phyloP scores from a whole-genome alignment of 2,888 invertebrate genomes.

The Acleris holmiana region DNA sequence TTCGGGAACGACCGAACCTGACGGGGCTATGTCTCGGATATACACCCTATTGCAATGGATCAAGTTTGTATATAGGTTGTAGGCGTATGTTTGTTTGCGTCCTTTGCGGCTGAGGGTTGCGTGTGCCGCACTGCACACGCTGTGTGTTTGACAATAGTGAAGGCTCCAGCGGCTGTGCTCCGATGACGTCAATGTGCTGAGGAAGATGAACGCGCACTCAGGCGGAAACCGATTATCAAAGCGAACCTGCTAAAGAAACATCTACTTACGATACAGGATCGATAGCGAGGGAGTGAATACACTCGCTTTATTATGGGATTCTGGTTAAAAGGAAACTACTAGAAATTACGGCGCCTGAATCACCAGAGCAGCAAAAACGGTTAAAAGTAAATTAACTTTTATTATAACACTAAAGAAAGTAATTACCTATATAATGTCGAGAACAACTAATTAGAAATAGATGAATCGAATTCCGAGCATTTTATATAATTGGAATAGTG shows the following conservation, averaged over 20 bases:
- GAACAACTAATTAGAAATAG: no score
- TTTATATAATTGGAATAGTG: no score
- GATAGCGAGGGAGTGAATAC: background rate
- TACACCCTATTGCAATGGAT: constrained; percentile 37
- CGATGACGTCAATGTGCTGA: constrained; percentile 77
- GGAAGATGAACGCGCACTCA: constrained; percentile 54
- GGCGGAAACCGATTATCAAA: constrained; percentile 54
- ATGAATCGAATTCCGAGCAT: no score
- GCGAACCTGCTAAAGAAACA: constrained; percentile 35
- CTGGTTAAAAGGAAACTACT: background rate
- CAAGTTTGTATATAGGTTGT: constrained; percentile 35
- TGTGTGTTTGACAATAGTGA: constrained; percentile 81
- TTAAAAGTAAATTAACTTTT: background rate
- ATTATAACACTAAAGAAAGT: background rate
- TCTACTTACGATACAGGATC: constrained; percentile 3
- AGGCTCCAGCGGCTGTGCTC: constrained; percentile 69
- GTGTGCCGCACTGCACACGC: constrained; percentile 84
- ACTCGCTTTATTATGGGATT: background rate
- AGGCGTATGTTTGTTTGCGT: constrained; percentile 26
- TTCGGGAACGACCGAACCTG: constrained; percentile 50
- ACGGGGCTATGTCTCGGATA: constrained; percentile 34
- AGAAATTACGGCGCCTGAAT: background rate
- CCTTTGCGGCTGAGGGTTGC: constrained; percentile 56
- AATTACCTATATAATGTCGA: background rate
- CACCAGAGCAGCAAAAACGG: background rate